Evolutionary conservation across 1,140 invertebrate species (phyloP), one percentile per base, ranked within the genome.

Genomic region (Gryllus bimaculatus): DNA sequence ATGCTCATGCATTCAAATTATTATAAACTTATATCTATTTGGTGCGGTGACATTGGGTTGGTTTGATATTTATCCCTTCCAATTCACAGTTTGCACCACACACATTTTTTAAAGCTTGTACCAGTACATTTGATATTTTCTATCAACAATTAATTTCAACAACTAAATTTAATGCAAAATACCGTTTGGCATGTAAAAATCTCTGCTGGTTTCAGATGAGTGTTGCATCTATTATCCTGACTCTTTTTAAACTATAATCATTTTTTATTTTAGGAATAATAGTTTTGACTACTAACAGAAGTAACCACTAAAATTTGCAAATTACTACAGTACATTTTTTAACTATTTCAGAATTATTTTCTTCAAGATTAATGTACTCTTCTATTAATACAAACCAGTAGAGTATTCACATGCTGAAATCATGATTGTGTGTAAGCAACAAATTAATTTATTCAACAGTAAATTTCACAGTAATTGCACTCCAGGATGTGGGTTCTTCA

Each of bases 21-120:
- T 49, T 20, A 77, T 21, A 20, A 77, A 77, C 76, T 21, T 77
- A 77, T 26, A n/a, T 48, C n/a, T 47, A 48, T 48, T 54, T 77
- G 76, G 76, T 77, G 76, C 76, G 12, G 13, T 49, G 48, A 77
- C 47, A 20, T 48, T 20, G n/a, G 21, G 47, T 77, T 66, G 10
- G 54, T 66, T 66, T 66, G 54, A 66, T 66, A 66, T 13, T 66
- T 66, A 10, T 18, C 54, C 54, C 54, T 66, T 66, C 54, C 54
- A 66, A 66, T 13, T 66, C 54, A 66, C 54, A 66, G 7, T 66
- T 66, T 18, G 48, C 76, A 54, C 76, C 76, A 77, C 15, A 77
- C 48, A 77, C 48, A 48, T 77, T 20, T 77, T 54, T 77, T 77
- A 77, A 77, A 77, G 76, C 76, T 77, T 77, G 76, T 77, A 77